Evolutionary conservation across 2,113 vertebrate species (phyloP).

Genomic region (Limanda limanda): DNA sequence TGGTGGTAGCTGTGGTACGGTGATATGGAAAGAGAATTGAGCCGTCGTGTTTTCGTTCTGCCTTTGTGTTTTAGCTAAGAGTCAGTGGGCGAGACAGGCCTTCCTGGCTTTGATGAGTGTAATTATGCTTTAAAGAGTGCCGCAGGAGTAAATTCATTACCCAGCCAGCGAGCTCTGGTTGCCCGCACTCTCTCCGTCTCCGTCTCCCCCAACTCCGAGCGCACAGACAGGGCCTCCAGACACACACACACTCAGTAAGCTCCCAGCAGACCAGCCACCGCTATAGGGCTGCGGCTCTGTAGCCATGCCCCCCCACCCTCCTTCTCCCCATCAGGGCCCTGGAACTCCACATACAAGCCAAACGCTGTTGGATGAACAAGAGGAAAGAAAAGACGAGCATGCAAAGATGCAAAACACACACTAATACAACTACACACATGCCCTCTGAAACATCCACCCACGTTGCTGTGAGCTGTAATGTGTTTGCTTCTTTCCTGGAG

Average conservation of each 20-base stretch:
- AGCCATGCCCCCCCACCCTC: conserved; percentile 26
- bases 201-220: conserved; percentile 52
- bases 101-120: conserved; percentile 77
- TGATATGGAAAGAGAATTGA: conserved; percentile 44
- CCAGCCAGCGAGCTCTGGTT: conserved; percentile 67
- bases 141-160: conserved; percentile 83
- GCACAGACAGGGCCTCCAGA: conserved; percentile 75
- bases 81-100: conserved; percentile 65
- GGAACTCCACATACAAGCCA: conserved; percentile 52
- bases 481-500: conserved; percentile 41
- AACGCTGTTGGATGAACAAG: conserved; percentile 48
- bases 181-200: conserved; percentile 49
- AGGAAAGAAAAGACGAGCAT: conserved; percentile 34
- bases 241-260: conserved; percentile 48
- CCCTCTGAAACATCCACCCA: conserved; percentile 42
- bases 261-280: conserved; percentile 74
- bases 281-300: conserved; percentile 68
- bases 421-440: conserved; percentile 14
- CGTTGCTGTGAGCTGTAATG: conserved; percentile 55
- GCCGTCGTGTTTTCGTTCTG: conserved; percentile 38
- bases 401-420: neutral
- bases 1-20: conserved; percentile 30
- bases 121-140: conserved; percentile 82
- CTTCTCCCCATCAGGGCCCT: conserved; percentile 41
- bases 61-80: conserved; percentile 77